Evolutionary conservation across 92 coral and sea anemone genomes (phyloP), one percentile per base, ranked within the genome.

Genomic region (Anthopleura xanthogrammica): DNA sequence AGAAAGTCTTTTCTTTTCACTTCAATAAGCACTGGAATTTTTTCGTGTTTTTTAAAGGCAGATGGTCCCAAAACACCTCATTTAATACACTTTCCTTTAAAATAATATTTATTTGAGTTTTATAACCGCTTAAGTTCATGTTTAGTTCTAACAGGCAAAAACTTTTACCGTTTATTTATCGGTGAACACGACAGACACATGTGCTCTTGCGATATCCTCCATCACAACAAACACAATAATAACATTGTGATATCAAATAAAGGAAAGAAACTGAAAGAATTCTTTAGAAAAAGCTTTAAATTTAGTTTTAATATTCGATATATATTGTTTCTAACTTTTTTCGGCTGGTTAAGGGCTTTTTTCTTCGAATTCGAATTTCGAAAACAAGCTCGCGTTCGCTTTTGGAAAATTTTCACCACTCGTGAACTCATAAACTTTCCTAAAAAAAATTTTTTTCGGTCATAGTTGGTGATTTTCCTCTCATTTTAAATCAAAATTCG

Each of bases 21-120:
- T 68, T 68, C 41, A 68, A 68, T 68, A 68, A 68, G 42, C 74
- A 68, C 74, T 16, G 74, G 74, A 68, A 68, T 68, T 68, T 68
- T 29, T 68, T 23, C 2, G 41, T 36, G 74, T 68, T 23, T 19
- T 29, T 68, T 68, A 68, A 68, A 23, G 41, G 41, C 29, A 14
- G 11, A 29, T 29, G 24, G 24, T 12, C 40, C 41, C 41, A 68
- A 68, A 68, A 68, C 74, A 68, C 74, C 74, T 68, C 43, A 68
- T 68, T 29, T 10, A 23, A 11, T 1, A 36, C 74, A 68, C 74
- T 68, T 68, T 43, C 74, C 14, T 36, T 36, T 68, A 23, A 7
- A 62, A 62, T 68, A 68, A 36, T 29, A 36, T 36, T 36, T 68
- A 68, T 68, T 68, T 68, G 17, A 68, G 7, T 3, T 8, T 23